Conservation (phyloP, 2,113 vertebrate species). For the Danionella cerebrum region DNA sequence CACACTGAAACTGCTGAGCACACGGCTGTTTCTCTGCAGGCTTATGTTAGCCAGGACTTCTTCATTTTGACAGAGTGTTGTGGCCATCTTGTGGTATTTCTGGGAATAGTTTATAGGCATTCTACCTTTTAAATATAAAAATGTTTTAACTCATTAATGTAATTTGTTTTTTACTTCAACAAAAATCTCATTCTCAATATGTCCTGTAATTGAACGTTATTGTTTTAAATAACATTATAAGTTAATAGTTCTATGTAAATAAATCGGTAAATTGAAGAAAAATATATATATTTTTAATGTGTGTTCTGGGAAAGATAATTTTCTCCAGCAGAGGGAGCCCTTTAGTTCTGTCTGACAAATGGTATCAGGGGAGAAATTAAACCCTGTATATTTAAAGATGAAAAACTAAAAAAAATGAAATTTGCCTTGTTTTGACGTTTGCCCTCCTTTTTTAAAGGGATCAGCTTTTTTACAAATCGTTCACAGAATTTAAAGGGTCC, state of each 20-base stretch:
- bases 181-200: no score
- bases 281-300: no score
- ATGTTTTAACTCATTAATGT: background rate
- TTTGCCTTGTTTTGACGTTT: no score
- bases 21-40: background rate
- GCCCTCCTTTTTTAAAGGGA: no score
- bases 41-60: background rate
- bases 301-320: no score
- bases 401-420: background rate
- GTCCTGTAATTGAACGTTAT: no score
- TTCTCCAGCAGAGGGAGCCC: slow-evolving; percentile 22
- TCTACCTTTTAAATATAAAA: background rate
- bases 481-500: no score
- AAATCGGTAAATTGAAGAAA: no score
- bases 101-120: background rate
- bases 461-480: no score
- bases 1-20: slow-evolving; percentile 13
- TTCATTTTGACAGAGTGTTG: background rate
- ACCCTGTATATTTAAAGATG: background rate
- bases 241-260: no score
- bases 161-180: no score
- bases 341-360: slow-evolving; percentile 2
- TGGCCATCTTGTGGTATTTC: slow-evolving; percentile 40
- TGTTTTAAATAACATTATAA: no score
- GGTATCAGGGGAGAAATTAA: background rate